Conservation (phyloP, 2,888 invertebrate species). For the Lumbricus terrestris region DNA sequence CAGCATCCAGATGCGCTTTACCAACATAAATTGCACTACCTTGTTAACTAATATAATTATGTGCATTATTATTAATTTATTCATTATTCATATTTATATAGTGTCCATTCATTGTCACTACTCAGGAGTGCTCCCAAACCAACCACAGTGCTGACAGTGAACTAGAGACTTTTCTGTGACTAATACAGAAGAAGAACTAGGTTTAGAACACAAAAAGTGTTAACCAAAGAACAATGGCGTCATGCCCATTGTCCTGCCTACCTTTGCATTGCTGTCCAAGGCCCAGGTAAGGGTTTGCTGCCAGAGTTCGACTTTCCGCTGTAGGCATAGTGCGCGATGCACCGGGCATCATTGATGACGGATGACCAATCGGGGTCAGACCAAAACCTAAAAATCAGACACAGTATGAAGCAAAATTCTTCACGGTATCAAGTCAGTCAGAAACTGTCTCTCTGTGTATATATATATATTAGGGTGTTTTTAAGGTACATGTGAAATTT, state of each 20-base stretch:
- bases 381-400: background rate
- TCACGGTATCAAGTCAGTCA: background rate
- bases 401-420: background rate
- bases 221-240: background rate
- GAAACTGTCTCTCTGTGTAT: background rate
- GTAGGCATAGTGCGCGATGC: background rate
- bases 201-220: background rate
- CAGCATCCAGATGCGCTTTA: background rate
- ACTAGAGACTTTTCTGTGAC: too few relatives aligned
- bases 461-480: too few relatives aligned
- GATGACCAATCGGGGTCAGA: background rate
- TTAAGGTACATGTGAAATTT: too few relatives aligned
- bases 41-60: too few relatives aligned
- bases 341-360: background rate
- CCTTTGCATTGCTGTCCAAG: constrained; percentile 13
- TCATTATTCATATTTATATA: too few relatives aligned
- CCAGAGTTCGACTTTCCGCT: background rate
- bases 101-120: too few relatives aligned
- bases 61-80: too few relatives aligned
- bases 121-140: too few relatives aligned
- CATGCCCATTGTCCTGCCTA: background rate
- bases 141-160: background rate
- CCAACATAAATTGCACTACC: too few relatives aligned
- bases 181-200: background rate
- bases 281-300: constrained; percentile 6